Conservation (phyloP, 1,140 invertebrate species). For the Eciton burchellii region DNA sequence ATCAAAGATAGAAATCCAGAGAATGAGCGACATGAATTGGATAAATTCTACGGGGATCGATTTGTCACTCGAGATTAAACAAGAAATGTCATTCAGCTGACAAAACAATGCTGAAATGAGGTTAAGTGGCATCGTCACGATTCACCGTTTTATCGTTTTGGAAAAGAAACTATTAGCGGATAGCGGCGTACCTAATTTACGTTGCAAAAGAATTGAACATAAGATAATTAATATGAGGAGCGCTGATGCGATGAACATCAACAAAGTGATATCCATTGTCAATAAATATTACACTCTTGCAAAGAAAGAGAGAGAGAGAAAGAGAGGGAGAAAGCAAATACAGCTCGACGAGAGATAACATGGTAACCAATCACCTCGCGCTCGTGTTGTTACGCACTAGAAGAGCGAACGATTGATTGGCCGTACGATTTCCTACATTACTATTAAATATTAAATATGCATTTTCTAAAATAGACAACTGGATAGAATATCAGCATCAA, state of each 20-base stretch:
- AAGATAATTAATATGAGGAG: slow-evolving; percentile 83
- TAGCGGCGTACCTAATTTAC: slow-evolving; percentile 71
- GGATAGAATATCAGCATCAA: no score
- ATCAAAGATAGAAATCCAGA: slow-evolving; percentile 21
- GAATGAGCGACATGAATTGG: background rate
- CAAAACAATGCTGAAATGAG: slow-evolving; percentile 3
- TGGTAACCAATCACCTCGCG: no score
- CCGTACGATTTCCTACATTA: no score
- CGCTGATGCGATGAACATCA: slow-evolving; percentile 83
- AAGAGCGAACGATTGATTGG: no score
- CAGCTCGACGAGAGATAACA: no score
- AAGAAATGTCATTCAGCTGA: background rate
- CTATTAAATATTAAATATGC: no score
- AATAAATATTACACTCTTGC: background rate
- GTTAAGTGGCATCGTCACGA: slow-evolving; percentile 49
- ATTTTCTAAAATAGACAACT: no score
- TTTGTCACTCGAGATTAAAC: background rate
- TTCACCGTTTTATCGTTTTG: background rate
- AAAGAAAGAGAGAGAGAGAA: no score
- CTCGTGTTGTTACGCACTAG: no score
- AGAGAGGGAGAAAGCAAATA: no score
- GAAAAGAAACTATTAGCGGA: slow-evolving; percentile 3
- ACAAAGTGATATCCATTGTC: slow-evolving; percentile 85
- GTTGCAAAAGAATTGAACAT: slow-evolving; percentile 79
- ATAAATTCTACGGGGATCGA: background rate